Conservation (phyloP, 2,888 invertebrate species). For the Aphelenchoides bicaudatus region DNA sequence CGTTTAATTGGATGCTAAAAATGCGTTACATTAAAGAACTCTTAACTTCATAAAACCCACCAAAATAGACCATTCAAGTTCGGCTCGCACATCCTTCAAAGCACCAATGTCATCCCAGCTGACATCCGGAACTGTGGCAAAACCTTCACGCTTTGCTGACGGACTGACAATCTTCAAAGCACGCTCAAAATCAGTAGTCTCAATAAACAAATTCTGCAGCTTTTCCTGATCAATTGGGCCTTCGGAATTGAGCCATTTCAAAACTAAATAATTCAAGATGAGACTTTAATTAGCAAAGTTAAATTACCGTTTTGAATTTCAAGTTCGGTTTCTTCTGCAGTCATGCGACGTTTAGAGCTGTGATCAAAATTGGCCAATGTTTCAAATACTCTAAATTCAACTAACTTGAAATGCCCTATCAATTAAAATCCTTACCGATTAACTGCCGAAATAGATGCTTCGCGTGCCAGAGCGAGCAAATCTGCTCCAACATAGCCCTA, state of each 20-base stretch:
- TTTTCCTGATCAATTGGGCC: constrained; percentile 34
- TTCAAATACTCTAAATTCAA: constrained; percentile 23
- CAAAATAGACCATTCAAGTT: constrained; percentile 79
- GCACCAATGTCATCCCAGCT: constrained; percentile 97
- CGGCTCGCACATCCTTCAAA: constrained; percentile 78
- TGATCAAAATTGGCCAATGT: constrained; percentile 8
- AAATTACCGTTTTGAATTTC: no score
- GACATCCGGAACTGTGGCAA: constrained; percentile 92
- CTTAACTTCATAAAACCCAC: constrained; percentile 30
- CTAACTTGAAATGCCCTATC: constrained; percentile 1
- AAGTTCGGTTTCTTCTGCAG: constrained; percentile 17
- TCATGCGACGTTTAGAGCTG: constrained; percentile 10
- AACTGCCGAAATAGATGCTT: constrained; percentile 83
- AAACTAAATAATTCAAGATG: no score
- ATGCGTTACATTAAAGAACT: not conserved
- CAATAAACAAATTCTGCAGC: constrained; percentile 34
- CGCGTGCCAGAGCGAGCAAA: constrained; percentile 68
- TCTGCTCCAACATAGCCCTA: constrained; percentile 73
- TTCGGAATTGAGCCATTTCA: constrained; percentile 48
- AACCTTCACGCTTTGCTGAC: constrained; percentile 84
- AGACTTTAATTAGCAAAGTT: no score
- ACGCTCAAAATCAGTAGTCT: constrained; percentile 49
- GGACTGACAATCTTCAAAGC: constrained; percentile 39
- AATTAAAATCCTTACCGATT: no score
- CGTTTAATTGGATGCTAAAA: constrained; percentile 80